phyloP scores from a whole-genome alignment of 1,140 invertebrate species.

The Caenorhabditis brenneri region DNA sequence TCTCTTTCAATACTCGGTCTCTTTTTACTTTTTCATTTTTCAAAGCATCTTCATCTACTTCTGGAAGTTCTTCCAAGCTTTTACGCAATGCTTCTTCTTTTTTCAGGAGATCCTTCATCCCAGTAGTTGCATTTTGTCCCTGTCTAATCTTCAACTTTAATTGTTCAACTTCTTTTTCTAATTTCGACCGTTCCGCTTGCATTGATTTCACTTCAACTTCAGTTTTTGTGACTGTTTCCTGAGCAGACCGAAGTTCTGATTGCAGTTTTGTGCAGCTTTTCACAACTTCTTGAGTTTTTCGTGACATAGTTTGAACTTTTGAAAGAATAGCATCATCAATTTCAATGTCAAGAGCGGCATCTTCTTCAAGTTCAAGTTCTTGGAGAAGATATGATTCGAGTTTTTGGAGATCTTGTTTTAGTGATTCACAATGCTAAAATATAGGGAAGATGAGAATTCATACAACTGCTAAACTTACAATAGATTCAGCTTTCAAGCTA shows the following conservation, averaged over 20 bases:
- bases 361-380: neutral
- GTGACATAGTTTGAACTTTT: neutral
- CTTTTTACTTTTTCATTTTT: neutral
- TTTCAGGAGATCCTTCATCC: constrained; percentile 15
- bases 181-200: neutral
- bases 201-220: neutral
- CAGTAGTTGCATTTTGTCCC: neutral
- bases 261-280: neutral
- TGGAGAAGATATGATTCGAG: neutral
- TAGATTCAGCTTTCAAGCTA: neutral
- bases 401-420: neutral
- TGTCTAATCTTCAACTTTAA: neutral
- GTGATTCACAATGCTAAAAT: constrained; percentile 5
- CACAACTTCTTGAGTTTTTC: neutral
- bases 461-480: neutral
- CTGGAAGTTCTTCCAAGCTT: neutral
- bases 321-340: neutral
- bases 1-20: neutral
- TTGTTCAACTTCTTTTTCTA: constrained; percentile 10
- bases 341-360: neutral
- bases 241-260: neutral
- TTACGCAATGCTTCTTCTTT: neutral
- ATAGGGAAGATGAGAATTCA: too few relatives aligned
- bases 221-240: neutral
- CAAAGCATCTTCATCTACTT: neutral